Conservation (phyloP, 2,113 vertebrate genomes). For the Myrmecobius fasciatus region DNA sequence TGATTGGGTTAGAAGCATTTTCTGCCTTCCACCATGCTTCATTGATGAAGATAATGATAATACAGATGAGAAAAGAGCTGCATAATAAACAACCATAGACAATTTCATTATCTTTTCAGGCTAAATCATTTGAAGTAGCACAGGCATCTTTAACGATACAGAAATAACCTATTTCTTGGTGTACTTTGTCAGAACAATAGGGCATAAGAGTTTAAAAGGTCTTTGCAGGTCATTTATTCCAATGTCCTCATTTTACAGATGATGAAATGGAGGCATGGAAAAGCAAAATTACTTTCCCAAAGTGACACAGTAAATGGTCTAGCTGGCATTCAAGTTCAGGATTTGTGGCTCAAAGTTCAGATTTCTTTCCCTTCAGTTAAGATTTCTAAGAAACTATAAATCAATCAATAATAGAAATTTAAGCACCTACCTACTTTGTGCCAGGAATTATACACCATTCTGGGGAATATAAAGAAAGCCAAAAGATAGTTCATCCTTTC, state of each 20-base stretch:
- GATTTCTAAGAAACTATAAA: conserved; percentile 36
- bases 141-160: conserved; percentile 25
- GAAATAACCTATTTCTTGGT: background rate
- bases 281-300: background rate
- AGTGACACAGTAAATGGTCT: background rate
- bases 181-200: background rate
- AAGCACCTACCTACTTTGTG: background rate
- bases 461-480: background rate
- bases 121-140: conserved; percentile 14
- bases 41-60: conserved; percentile 9
- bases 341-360: background rate
- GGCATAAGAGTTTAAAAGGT: background rate
- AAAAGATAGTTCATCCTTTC: background rate
- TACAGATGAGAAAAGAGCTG: conserved; percentile 19
- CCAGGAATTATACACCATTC: background rate
- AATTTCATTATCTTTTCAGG: conserved; percentile 11
- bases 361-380: background rate
- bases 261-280: background rate
- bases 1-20: background rate
- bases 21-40: background rate
- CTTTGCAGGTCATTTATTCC: background rate
- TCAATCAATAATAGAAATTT: background rate
- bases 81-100: background rate
- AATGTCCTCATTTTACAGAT: background rate
- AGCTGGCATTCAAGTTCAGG: background rate